Conservation (phyloP, 2,888 invertebrate genomes). For the Polietes domitor region DNA sequence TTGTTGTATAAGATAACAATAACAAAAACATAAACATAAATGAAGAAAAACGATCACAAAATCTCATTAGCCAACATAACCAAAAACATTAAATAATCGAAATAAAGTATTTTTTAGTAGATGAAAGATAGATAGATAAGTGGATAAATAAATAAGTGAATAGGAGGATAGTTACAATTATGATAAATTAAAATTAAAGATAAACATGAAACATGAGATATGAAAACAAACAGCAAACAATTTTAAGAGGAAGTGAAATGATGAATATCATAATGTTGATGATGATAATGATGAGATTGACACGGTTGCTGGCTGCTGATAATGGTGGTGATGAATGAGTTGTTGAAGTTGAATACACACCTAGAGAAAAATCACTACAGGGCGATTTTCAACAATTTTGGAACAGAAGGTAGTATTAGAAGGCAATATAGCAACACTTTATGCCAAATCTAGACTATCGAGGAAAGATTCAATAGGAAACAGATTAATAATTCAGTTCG, state of each 20-base stretch:
- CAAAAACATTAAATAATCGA: background rate
- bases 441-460: no score
- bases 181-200: background rate
- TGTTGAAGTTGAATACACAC: no score
- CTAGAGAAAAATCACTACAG: no score
- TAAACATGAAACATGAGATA: no score
- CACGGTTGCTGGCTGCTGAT: background rate
- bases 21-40: background rate
- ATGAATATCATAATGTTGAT: no score
- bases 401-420: no score
- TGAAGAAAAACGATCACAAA: slow-evolving; percentile 45
- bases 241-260: background rate
- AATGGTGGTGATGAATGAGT: background rate
- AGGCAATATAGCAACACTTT: no score
- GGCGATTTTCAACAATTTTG: no score
- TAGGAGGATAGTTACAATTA: background rate
- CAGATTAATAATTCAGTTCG: no score
- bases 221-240: slow-evolving; percentile 19
- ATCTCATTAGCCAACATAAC: slow-evolving; percentile 58
- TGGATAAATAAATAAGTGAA: background rate
- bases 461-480: no score
- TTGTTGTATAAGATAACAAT: slow-evolving; percentile 6
- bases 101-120: background rate
- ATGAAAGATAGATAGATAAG: background rate
- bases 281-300: background rate